Evolutionary conservation across 2,888 invertebrate genomes (phyloP).

Genomic region (Hymenopus coronatus): DNA sequence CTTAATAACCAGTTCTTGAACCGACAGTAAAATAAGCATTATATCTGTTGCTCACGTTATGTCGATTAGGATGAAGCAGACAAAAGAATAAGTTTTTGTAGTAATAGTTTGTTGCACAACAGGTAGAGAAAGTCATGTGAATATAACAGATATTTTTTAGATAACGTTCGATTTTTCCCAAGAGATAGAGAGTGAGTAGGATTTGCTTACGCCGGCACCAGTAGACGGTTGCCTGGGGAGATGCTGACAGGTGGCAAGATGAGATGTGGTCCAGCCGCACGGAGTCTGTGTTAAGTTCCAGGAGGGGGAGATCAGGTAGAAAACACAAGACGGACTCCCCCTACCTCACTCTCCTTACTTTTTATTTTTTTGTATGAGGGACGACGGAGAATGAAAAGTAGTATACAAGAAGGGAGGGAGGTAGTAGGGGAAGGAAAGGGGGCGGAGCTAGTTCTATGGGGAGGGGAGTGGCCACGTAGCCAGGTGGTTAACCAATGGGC

Average conservation of each 20-base stretch:
- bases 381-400: slow-evolving; percentile 1
- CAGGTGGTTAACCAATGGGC: slow-evolving; percentile 23
- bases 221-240: not conserved
- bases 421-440: not conserved
- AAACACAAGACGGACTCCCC: slow-evolving; percentile 1
- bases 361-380: not conserved
- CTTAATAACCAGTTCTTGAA: too few relatives aligned
- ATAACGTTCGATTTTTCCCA: too few relatives aligned
- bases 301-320: slow-evolving; percentile 20
- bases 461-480: slow-evolving; percentile 16
- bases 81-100: too few relatives aligned
- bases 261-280: slow-evolving; percentile 25
- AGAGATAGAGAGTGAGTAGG: too few relatives aligned
- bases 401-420: not conserved
- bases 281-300: not conserved
- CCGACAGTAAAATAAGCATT: too few relatives aligned
- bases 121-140: too few relatives aligned
- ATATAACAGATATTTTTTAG: too few relatives aligned
- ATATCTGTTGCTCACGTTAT: too few relatives aligned
- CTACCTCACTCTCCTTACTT: not conserved
- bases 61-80: too few relatives aligned
- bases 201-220: too few relatives aligned
- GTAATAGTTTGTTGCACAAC: too few relatives aligned
- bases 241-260: slow-evolving; percentile 25
- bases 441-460: slow-evolving; percentile 22